Conservation (phyloP, 2,113 vertebrate species). For the Protomyctophum bolini region DNA sequence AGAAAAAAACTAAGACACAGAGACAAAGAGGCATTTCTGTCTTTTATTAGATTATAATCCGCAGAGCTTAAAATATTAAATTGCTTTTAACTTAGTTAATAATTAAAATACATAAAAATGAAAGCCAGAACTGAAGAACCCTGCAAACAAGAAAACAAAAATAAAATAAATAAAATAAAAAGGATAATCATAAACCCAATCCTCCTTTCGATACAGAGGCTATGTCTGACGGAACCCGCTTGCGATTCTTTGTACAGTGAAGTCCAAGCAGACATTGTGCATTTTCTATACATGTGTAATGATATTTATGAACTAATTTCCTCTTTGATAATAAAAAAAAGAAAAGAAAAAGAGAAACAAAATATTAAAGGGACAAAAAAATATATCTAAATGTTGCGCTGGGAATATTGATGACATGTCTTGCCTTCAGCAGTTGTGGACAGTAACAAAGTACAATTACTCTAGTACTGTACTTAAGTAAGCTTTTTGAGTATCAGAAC, state of each 20-base stretch:
- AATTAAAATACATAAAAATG: slow-evolving; percentile 87
- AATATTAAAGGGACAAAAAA: slow-evolving; percentile 25
- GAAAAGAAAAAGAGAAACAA: slow-evolving; percentile 45
- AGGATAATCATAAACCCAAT: slow-evolving; percentile 70
- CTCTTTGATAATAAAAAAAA: slow-evolving; percentile 66
- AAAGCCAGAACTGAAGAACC: slow-evolving; percentile 84
- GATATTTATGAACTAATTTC: slow-evolving; percentile 60
- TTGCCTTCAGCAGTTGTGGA: background rate
- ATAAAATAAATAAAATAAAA: slow-evolving; percentile 75
- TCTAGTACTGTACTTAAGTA: too few relatives aligned
- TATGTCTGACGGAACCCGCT: slow-evolving; percentile 73
- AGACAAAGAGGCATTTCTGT: slow-evolving; percentile 67
- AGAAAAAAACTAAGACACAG: slow-evolving; percentile 43
- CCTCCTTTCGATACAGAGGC: slow-evolving; percentile 71
- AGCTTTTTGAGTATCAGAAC: too few relatives aligned
- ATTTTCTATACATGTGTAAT: slow-evolving; percentile 74
- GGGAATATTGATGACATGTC: slow-evolving; percentile 48
- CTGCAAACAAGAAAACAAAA: slow-evolving; percentile 64
- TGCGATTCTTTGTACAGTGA: slow-evolving; percentile 72
- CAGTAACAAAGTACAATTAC: too few relatives aligned
- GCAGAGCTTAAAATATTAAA: slow-evolving; percentile 85
- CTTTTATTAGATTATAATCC: slow-evolving; percentile 87
- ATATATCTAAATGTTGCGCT: slow-evolving; percentile 39
- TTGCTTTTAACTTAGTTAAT: slow-evolving; percentile 86
- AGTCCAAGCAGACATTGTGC: slow-evolving; percentile 76